Conservation (phyloP, 2,797 vertebrate species). For the Neopelma chrysocephalum region DNA sequence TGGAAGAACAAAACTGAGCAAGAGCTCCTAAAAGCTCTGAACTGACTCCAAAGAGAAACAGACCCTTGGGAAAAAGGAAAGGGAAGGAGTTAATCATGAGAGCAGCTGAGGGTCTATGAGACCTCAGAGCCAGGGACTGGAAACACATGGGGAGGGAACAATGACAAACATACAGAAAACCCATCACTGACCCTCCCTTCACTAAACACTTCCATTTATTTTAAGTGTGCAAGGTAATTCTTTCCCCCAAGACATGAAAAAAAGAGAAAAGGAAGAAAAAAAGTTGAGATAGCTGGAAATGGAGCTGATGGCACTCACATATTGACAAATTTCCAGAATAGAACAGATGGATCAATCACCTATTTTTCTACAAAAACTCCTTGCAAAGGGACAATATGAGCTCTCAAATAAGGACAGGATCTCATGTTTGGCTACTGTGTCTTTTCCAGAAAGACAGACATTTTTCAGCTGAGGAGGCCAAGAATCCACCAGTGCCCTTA, state of each 20-base stretch:
- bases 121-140: not conserved
- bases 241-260: not conserved
- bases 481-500: not conserved
- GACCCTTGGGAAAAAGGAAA: not conserved
- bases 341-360: not conserved
- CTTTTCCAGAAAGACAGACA: not conserved
- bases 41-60: not conserved
- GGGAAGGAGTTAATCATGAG: not conserved
- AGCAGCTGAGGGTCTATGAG: not conserved
- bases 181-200: not conserved
- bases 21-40: not conserved
- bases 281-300: not conserved
- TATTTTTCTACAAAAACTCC: not conserved
- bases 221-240: not conserved
- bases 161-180: not conserved
- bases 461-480: not conserved
- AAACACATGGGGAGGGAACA: not conserved
- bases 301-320: rapidly evolving
- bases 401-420: not conserved
- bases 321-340: not conserved
- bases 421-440: not conserved
- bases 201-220: not conserved
- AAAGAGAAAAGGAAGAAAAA: not conserved
- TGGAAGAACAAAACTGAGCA: not conserved
- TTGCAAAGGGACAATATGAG: not conserved